Conservation (phyloP, 2,113 vertebrate genomes). For the Scophthalmus maximus region DNA sequence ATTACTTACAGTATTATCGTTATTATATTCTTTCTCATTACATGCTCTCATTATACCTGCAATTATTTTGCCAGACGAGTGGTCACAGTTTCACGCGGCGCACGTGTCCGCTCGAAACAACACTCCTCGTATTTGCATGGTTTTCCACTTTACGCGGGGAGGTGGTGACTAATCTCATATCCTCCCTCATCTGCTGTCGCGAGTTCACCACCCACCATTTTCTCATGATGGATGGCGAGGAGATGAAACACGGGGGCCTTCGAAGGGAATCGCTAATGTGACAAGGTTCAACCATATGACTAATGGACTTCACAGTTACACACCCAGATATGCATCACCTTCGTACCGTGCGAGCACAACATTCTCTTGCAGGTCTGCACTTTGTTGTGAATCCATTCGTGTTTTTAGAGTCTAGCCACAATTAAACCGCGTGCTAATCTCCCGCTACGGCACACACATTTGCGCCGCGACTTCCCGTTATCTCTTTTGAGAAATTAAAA, state of each 20-base stretch:
- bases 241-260: conserved; percentile 36
- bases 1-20: conserved; percentile 73
- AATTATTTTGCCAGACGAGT: conserved; percentile 58
- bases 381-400: background rate
- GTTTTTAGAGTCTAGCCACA: background rate
- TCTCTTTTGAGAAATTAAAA: background rate
- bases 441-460: background rate
- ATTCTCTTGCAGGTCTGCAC: background rate
- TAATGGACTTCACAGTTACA: conserved; percentile 40
- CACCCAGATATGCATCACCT: conserved; percentile 19
- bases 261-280: conserved; percentile 58
- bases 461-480: background rate
- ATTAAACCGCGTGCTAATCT: background rate
- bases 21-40: conserved; percentile 68
- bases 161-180: conserved; percentile 66
- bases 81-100: conserved; percentile 37
- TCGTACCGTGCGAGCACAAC: background rate
- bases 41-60: conserved; percentile 63
- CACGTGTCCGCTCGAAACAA: conserved; percentile 49
- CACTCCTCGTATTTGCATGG: conserved; percentile 51
- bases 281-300: conserved; percentile 36
- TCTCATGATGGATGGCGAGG: conserved; percentile 59
- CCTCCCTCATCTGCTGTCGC: conserved; percentile 54
- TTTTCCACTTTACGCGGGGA: conserved; percentile 36
- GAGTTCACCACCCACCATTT: conserved; percentile 59